phyloP scores from a whole-genome alignment of 1,140 invertebrate genomes.

The Atopsyche davidsoni region DNA sequence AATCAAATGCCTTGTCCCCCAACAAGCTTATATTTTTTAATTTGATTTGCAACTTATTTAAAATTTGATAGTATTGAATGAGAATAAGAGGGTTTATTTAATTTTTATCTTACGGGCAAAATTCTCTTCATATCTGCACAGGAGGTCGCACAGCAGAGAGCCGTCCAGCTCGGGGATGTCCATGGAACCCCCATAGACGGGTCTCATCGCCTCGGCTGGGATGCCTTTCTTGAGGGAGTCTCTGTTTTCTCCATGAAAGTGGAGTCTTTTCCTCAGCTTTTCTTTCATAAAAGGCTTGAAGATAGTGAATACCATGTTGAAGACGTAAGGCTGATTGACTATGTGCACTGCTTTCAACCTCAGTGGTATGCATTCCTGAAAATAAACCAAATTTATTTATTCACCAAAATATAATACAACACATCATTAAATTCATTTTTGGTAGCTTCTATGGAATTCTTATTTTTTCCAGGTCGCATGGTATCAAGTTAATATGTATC shows the following conservation, averaged over 20 bases:
- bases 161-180: conserved; percentile 51
- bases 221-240: conserved; percentile 72
- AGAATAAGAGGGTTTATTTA: background rate
- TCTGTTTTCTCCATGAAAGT: conserved; percentile 77
- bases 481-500: no score
- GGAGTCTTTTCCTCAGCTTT: conserved; percentile 66
- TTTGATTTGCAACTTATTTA: no score
- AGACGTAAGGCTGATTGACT: conserved; percentile 80
- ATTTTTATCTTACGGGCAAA: conserved; percentile 36
- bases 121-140: conserved; percentile 42
- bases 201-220: conserved; percentile 65
- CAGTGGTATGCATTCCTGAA: conserved; percentile 69
- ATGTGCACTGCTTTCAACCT: conserved; percentile 82
- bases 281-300: conserved; percentile 81
- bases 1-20: no score
- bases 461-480: no score
- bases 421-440: no score
- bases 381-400: no score
- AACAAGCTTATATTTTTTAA: no score
- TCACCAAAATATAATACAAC: no score
- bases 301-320: conserved; percentile 81
- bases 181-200: conserved; percentile 68
- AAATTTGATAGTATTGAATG: background rate
- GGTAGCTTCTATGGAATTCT: no score
- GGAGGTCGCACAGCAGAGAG: conserved; percentile 40